phyloP scores from a whole-genome alignment of 2,888 invertebrate species.

The Aphidius colemani region DNA sequence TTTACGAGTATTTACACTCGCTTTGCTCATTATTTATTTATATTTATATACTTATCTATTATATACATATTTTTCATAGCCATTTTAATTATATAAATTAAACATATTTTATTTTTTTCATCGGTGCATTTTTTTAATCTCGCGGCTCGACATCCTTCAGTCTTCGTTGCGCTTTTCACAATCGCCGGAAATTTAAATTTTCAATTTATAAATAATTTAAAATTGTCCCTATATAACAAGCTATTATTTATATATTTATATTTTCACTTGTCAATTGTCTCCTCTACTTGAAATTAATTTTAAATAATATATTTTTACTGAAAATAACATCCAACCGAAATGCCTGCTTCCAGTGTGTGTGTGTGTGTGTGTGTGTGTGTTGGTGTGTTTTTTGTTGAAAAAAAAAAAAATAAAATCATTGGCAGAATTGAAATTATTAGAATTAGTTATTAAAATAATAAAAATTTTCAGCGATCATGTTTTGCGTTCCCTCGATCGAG shows the following conservation, averaged over 20 bases:
- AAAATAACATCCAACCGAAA: neutral
- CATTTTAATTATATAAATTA: slow-evolving; percentile 3
- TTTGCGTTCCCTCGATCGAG: slow-evolving; percentile 38
- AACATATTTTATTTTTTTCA: slow-evolving; percentile 17
- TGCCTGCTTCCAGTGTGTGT: slow-evolving; percentile 12
- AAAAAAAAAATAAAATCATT: too few relatives aligned
- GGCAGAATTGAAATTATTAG: too few relatives aligned
- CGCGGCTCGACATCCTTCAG: slow-evolving; percentile 32
- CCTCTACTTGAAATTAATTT: slow-evolving; percentile 7
- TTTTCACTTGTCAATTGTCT: slow-evolving; percentile 13
- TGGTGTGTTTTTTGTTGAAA: too few relatives aligned
- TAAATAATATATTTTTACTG: neutral
- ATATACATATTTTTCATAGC: slow-evolving; percentile 3
- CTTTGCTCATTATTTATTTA: slow-evolving; percentile 26
- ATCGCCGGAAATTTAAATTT: slow-evolving; percentile 24
- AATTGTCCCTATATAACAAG: neutral
- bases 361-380: too few relatives aligned
- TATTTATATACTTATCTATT: slow-evolving; percentile 5
- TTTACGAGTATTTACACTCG: slow-evolving; percentile 32
- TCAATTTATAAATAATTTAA: slow-evolving; percentile 1
- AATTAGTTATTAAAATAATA: too few relatives aligned
- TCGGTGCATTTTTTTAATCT: slow-evolving; percentile 25
- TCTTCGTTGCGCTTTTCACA: slow-evolving; percentile 32
- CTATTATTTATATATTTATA: neutral
- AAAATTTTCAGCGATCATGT: slow-evolving; percentile 34